Conservation (phyloP, 2,113 vertebrate species). For the Tricholaema leucomelas region DNA sequence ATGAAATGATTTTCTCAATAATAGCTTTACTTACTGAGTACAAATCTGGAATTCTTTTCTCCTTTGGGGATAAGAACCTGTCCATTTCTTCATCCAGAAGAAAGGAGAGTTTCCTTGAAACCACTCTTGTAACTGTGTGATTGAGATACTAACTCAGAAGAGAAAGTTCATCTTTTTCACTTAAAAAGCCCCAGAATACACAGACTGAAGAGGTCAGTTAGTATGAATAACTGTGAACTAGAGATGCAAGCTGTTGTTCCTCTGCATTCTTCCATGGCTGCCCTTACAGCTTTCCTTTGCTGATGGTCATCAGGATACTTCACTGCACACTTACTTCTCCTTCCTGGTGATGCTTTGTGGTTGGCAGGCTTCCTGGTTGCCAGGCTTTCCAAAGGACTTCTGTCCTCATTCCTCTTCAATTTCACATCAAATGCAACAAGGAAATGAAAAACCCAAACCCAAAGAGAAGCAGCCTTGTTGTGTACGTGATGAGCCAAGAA, state of each 20-base stretch:
- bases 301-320: not conserved
- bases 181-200: not conserved
- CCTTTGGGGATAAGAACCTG: not conserved
- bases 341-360: not conserved
- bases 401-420: not conserved
- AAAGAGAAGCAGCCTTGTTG: not conserved
- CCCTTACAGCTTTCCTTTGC: not conserved
- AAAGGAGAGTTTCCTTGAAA: not conserved
- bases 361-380: too few relatives aligned
- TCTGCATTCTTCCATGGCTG: not conserved
- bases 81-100: not conserved
- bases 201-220: not conserved
- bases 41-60: not conserved
- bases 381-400: not conserved
- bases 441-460: not conserved
- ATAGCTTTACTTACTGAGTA: not conserved
- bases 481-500: not conserved
- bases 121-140: not conserved
- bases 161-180: not conserved
- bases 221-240: not conserved
- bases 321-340: not conserved
- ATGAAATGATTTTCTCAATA: not conserved
- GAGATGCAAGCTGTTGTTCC: not conserved
- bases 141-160: not conserved
- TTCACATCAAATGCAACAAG: not conserved